Evolutionary conservation across 1,140 invertebrate species (phyloP), one percentile per base, ranked within the genome.

Genomic region (Drosophila virilis): DNA sequence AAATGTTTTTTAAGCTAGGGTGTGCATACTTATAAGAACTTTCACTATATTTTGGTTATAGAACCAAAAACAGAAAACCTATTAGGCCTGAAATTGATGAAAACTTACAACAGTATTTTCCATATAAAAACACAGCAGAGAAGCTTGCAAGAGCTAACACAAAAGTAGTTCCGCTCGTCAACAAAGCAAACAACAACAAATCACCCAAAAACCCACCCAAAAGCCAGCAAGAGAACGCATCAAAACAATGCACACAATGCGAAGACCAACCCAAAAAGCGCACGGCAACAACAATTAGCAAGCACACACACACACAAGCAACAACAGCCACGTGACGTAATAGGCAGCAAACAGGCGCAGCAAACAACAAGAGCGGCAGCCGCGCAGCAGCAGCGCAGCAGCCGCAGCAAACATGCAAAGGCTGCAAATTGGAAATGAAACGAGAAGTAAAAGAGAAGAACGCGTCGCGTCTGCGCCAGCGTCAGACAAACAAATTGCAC

Each of bases 401-500:
- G 7, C 58, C 15, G 48, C 50, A 57, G 46, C 50, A 52, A 42
- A 58, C 52, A 51, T 43, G 68, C 38, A 64, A 64, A 48, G 46
- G 50, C 60, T 64, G 46, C 10, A 48, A 70, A 43, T 35, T 35
- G 40, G 15, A 65, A 58, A 22, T 43, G 64, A 40, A 52, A 62
- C 37, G 51, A 62, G 42, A 5, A 22, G 22, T 64, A 54, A 7
- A 60, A 61, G 43, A 69, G 54, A 38, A 51, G 48, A 55, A 42
- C 37, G 33, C 66, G 66, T 59, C 66, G 28, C 48, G 57, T 57
- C 54, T 54, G 57, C 57, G 67, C 59, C 65, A 54, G 58, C 43
- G 54, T 65, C 78, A 86, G 78, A 81, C 81, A 85, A 79, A 86
- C 82, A 86, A 75, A 76, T 88, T 82, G 66, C 71, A 74, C 55